Evolutionary conservation across 2,888 invertebrate species (phyloP), one percentile per base, ranked within the genome.

Genomic region (Euspilapteryx auroguttella): DNA sequence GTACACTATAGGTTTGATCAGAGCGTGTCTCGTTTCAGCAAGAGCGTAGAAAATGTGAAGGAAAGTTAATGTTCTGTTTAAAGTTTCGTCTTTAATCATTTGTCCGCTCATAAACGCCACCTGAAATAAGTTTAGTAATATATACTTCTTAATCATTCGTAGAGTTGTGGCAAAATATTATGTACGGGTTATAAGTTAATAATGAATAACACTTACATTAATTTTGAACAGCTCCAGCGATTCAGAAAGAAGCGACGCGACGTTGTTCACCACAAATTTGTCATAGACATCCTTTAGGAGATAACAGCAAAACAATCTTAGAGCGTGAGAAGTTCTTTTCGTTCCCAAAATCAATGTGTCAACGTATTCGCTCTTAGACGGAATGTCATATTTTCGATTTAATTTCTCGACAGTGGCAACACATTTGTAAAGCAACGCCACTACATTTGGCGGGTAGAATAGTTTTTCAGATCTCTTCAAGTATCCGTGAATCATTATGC

Each of bases 41-140:
- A 85, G 44, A 8, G 77, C 59, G 10, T 71, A 59, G 34, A 80
- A 69, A 15, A 73, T 68, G 27, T 83, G 79, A 11, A 86, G 53
- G 5, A 80, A 73, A 22, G 80, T 80, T 0, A 77, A 56, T 1
- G 80, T 79, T 43, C 82, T 63, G 34, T 81, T 82, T 1, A 62
- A 55, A 2, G 61, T 58, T 53, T 87, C 85, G 41, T 85, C 84
- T 34, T 64, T 61, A 27, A 68, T 40, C 40, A 79, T 58, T 21
- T 64, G 52, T 30, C 65, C 57, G 21, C 52, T 55, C 26, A 54
- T 41, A 17, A 56, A 47, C 14, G 64, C 45, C 14, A 69, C 59
- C 62, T 76, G 43, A 48, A 62, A 50, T 52, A 54, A 32, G n/a
- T n/a, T n/a, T n/a, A n/a, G n/a, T n/a, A n/a, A n/a, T n/a, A n/a